Conservation (phyloP, 2,888 invertebrate genomes). For the Listrodromus nycthemerus region DNA sequence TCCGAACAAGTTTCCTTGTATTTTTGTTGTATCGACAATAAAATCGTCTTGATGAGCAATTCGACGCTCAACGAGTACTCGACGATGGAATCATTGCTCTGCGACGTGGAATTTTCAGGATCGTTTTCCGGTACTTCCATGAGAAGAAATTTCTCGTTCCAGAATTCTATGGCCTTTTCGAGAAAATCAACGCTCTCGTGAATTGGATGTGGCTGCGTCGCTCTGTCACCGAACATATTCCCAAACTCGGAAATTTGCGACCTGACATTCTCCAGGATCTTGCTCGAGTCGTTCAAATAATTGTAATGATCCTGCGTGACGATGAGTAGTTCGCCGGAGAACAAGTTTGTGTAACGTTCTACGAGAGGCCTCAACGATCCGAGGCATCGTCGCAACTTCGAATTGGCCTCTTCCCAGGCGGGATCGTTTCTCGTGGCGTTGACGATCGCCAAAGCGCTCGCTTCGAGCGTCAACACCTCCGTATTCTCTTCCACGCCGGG, state of each 20-base stretch:
- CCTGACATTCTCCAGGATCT: slow-evolving; percentile 67
- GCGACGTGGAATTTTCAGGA: slow-evolving; percentile 14
- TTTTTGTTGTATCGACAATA: slow-evolving; percentile 87
- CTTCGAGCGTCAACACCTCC: slow-evolving; percentile 72
- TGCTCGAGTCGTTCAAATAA: slow-evolving; percentile 72
- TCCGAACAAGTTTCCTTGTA: slow-evolving; percentile 84
- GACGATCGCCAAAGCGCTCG: slow-evolving; percentile 71
- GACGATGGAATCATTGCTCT: slow-evolving; percentile 76
- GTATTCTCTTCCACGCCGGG: slow-evolving; percentile 71
- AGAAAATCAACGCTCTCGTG: slow-evolving; percentile 73
- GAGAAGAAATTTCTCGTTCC: slow-evolving; percentile 69
- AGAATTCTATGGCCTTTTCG: slow-evolving; percentile 65
- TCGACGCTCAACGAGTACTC: slow-evolving; percentile 80
- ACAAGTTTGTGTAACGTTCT: slow-evolving; percentile 65
- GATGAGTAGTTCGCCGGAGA: slow-evolving; percentile 59
- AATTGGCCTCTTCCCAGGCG: slow-evolving; percentile 73
- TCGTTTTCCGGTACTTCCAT: slow-evolving; percentile 77
- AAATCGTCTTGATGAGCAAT: slow-evolving; percentile 85
- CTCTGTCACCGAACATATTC: slow-evolving; percentile 65
- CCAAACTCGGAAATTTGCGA: slow-evolving; percentile 65
- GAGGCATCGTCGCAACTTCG: slow-evolving; percentile 72
- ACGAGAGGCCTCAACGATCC: slow-evolving; percentile 67
- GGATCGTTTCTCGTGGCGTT: slow-evolving; percentile 75
- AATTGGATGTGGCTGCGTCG: slow-evolving; percentile 77
- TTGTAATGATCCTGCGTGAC: slow-evolving; percentile 74